Base-by-base conservation (phyloP, 2,888 invertebrate genomes). In the Pediacus dermestoides region DNA sequence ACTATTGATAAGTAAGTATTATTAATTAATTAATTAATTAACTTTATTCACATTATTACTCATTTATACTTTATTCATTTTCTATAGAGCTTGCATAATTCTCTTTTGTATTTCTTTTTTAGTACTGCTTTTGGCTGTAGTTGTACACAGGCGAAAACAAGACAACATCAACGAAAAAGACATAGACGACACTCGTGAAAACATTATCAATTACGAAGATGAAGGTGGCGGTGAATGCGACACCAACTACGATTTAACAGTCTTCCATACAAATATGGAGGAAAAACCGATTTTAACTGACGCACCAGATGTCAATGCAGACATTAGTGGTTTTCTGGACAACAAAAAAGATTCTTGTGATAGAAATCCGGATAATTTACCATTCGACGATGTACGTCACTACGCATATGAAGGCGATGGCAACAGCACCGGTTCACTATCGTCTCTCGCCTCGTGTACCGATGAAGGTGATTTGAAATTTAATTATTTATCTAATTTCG, bases 201-300 rank as follows among this genome's bases (percentile, higher is more conserved):
- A 93, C 58, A 94, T 99, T 45, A 91, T 97, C 55, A 91, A 92
- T 55, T 97, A 99, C 62, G 92, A 94, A 62, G 96, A 97, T 60
- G 97, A 99, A 68, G 97, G 97, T 9, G 96, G 96, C 63, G 97
- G 97, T 64, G 93, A 99, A 67, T 92, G 92, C 1, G 97, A 99
- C 64, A 90, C 94, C 1, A 88, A 87, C 1, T 94, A 89, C 68
- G 92, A 94, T 65, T 76, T 94, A 40, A 85, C 85, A 44, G 87
- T 90, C 2, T 75, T 94, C 11, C 64, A 82, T 6, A 53, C 55
- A 7, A 55, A 58, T 32, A 39, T 44, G 3, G 63, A 65, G 38
- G 64, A 64, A 39, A 60, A 64, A 43, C 52, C 60, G n/a, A 58
- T 61, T n/a, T 52, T 65, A 34, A 61, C 61, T 42, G 68, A 68